A percentile compares a stretch with the other conserved stretches of the same genome.
Evolutionary conservation across 2,113 vertebrate genomes (phyloP).

Genomic region (Bos taurus): ARS-UCD2.0 NC_037329.1:1099001-1099500

Average conservation of each 20-base stretch:
- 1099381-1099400: neutral
- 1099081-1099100: slow-evolving; percentile 45
- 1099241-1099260: neutral
- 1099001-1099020: neutral
- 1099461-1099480: neutral
- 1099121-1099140: slow-evolving; percentile 90
- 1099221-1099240: slow-evolving; percentile 74
- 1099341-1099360: neutral
- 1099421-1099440: neutral
- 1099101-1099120: slow-evolving; percentile 91
- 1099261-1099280: neutral
- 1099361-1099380: neutral
- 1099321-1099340: neutral
- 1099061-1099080: too few relatives aligned
- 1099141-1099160: slow-evolving; percentile 88
- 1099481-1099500: fast-evolving
- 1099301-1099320: neutral
- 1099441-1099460: neutral
- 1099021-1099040: neutral
- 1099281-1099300: neutral
- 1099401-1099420: neutral
- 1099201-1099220: slow-evolving; percentile 89
- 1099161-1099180: slow-evolving; percentile 89
- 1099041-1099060: neutral
- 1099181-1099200: slow-evolving; percentile 90